A percentile compares a stretch with the other conserved stretches of the same genome.
phyloP scores from a whole-genome alignment of 1,140 invertebrate species.

The Scaptomyza graminum region DNA sequence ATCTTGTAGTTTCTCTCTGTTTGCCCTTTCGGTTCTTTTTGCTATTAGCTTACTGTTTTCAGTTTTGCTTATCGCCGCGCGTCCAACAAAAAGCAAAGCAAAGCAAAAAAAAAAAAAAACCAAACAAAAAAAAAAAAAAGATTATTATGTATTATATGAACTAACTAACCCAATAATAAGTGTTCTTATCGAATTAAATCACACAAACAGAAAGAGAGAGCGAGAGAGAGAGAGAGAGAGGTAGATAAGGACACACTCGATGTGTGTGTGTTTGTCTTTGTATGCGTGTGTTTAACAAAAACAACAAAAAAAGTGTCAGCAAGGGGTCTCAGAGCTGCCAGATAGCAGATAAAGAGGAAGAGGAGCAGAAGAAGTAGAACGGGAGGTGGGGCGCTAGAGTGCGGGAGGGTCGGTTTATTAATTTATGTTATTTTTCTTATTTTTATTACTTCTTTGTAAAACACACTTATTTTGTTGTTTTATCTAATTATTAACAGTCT shows the following conservation, averaged over 20 bases:
- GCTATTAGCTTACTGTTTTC: slow-evolving; percentile 21
- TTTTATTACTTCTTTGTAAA: slow-evolving; percentile 35
- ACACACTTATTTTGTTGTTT: slow-evolving; percentile 40
- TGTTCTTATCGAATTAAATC: slow-evolving; percentile 81
- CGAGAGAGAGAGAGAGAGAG: background rate
- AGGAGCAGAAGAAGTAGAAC: background rate
- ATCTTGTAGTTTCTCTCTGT: slow-evolving; percentile 18
- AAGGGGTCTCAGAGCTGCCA: slow-evolving; percentile 52
- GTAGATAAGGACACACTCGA: background rate
- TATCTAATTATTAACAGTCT: slow-evolving; percentile 28
- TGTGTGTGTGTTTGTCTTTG: slow-evolving; percentile 45
- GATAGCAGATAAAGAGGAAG: slow-evolving; percentile 36
- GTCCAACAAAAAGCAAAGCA: slow-evolving; percentile 32
- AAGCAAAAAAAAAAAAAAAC: slow-evolving; percentile 26
- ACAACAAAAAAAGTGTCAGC: slow-evolving; percentile 52
- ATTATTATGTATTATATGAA: slow-evolving; percentile 71
- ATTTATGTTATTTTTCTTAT: slow-evolving; percentile 16
- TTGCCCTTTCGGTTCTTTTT: slow-evolving; percentile 5
- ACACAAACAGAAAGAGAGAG: slow-evolving; percentile 31
- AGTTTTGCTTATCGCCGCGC: slow-evolving; percentile 61
- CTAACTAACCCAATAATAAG: slow-evolving; percentile 82
- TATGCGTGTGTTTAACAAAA: slow-evolving; percentile 34
- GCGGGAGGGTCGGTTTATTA: too few species aligned
- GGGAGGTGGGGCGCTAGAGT: background rate
- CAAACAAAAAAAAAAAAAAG: slow-evolving; percentile 35